Evolutionary conservation across 2,113 vertebrate genomes (phyloP).

Genomic region (Mobula birostris): DNA sequence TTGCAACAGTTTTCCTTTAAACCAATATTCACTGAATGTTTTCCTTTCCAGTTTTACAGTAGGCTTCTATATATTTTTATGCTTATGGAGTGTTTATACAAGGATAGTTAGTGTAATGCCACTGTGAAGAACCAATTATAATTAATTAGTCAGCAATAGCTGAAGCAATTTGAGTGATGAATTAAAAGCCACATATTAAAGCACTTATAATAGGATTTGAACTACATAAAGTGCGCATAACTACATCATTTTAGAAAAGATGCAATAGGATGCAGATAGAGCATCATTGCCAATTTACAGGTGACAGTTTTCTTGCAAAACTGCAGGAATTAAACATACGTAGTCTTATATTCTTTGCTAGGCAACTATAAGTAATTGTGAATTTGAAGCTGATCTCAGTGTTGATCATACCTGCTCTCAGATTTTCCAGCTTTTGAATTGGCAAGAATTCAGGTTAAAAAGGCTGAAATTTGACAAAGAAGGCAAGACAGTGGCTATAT

Average conservation of each 20-base stretch:
- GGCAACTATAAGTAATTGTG: neutral
- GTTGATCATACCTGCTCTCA: too few species aligned
- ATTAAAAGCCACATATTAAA: neutral
- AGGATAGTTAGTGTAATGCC: too few species aligned
- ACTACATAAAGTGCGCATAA: neutral
- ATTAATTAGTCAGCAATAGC: neutral
- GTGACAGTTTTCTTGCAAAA: neutral
- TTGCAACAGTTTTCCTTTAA: neutral
- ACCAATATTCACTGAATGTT: neutral
- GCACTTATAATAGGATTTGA: neutral
- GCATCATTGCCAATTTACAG: neutral
- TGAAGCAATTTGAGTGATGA: neutral
- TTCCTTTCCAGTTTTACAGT: neutral
- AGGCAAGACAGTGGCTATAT: too few species aligned
- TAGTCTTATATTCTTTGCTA: too few species aligned
- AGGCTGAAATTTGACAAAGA: neutral
- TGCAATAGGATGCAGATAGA: neutral
- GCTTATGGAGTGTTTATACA: neutral
- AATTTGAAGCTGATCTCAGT: constrained; percentile 6
- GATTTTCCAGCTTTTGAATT: neutral
- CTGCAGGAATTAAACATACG: neutral
- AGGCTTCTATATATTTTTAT: neutral
- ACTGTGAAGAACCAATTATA: neutral
- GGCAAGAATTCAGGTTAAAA: neutral
- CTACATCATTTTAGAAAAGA: neutral